These are phyloP conservation scores for Perodicticus potto DNA, from an alignment of 2,797 vertebrate genomes.

Conservation along the genomic window DNA sequence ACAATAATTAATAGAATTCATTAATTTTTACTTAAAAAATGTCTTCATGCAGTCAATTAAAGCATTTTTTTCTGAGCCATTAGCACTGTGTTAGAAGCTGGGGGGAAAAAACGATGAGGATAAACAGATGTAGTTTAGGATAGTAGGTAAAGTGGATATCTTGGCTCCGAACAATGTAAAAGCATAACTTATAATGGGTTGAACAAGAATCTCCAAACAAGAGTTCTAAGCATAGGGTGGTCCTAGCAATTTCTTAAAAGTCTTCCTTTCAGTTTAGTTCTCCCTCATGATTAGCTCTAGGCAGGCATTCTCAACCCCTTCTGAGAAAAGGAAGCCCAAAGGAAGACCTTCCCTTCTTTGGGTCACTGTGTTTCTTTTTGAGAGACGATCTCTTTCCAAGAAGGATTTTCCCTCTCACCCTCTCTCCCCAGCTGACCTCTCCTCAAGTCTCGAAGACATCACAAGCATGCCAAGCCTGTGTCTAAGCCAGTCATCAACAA, in stretches of 20 bases:
- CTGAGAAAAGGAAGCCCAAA: background rate
- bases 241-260: background rate
- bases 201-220: background rate
- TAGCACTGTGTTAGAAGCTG: background rate
- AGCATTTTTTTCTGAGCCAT: conserved; percentile 18
- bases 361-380: background rate
- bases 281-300: background rate
- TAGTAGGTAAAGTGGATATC: background rate
- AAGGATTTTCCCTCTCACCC: background rate
- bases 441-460: background rate
- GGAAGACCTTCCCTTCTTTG: background rate
- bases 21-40: background rate
- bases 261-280: background rate
- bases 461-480: background rate
- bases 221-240: no score
- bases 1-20: background rate
- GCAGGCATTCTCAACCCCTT: background rate
- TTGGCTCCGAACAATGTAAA: conserved; percentile 25
- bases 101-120: background rate
- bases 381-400: background rate
- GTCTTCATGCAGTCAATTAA: conserved; percentile 13
- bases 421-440: background rate
- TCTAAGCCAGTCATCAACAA: background rate
- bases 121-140: background rate
- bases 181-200: background rate